Evolutionary conservation across 2,888 invertebrate species (phyloP).

Genomic region (Coleophora deauratella): DNA sequence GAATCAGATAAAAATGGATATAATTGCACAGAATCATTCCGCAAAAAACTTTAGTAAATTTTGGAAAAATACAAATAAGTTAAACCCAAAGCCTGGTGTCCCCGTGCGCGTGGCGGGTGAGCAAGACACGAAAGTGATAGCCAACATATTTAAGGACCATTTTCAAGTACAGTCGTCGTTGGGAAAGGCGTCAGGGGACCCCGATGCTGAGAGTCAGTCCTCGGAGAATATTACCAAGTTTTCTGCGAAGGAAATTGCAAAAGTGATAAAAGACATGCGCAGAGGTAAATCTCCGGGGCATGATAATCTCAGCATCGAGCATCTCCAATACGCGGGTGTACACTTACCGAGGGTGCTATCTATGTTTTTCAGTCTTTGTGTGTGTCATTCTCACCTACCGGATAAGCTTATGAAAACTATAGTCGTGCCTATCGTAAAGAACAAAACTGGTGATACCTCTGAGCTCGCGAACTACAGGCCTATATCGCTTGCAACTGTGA

Average conservation of each 20-base stretch:
- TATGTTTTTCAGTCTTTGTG: no score
- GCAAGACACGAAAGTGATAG: conserved; percentile 1
- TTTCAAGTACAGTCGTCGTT: background rate
- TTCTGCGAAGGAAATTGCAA: background rate
- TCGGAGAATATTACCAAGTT: background rate
- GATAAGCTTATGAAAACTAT: background rate
- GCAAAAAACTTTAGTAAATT: conserved; percentile 6
- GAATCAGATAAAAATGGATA: conserved; percentile 7
- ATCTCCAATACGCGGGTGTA: no score
- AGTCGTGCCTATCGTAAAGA: background rate
- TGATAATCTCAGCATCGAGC: no score
- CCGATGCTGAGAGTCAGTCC: background rate
- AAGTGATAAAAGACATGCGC: background rate
- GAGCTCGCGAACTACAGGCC: background rate
- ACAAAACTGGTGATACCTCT: background rate
- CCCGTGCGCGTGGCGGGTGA: conserved; percentile 7
- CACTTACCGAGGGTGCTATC: no score
- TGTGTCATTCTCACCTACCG: no score
- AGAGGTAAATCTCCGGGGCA: background rate
- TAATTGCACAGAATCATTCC: conserved; percentile 1
- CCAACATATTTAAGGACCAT: conserved; percentile 2
- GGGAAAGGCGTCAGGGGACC: background rate
- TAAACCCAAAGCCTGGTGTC: conserved; percentile 2
- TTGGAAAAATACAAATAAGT: conserved; percentile 7
- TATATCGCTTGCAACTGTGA: background rate